These are phyloP conservation scores for Caenorhabditis tropicalis DNA, from an alignment of 1,140 invertebrate genomes.

Conservation along the genomic window DNA sequence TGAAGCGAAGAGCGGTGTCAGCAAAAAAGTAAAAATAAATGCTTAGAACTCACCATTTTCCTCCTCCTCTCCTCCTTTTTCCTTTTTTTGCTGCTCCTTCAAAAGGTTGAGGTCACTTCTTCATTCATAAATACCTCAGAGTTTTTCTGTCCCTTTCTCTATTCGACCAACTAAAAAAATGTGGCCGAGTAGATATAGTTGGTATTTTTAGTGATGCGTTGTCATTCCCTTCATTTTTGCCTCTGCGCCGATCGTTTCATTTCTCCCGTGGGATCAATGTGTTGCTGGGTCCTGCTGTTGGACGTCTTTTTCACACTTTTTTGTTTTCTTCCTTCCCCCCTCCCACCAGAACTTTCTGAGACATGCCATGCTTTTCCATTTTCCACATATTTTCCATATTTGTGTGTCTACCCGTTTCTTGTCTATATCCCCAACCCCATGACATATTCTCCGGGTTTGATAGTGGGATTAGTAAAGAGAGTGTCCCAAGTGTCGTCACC, in stretches of 20 bases:
- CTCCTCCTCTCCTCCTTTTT: neutral
- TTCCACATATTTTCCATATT: neutral
- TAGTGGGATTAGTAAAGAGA: slow-evolving; percentile 30
- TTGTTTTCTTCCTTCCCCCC: neutral
- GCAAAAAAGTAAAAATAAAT: slow-evolving; percentile 39
- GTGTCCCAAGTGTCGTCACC: slow-evolving; percentile 8
- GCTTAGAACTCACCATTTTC: slow-evolving; percentile 9
- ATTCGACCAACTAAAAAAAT: neutral
- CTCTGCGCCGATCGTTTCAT: neutral
- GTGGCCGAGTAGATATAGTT: neutral
- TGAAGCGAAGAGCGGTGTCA: slow-evolving; percentile 29
- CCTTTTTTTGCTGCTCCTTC: neutral
- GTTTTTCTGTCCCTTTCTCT: neutral
- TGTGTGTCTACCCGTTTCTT: neutral
- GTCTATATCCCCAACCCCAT: no score
- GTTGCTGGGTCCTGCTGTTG: slow-evolving; percentile 8
- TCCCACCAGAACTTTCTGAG: slow-evolving; percentile 1
- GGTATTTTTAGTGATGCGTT: slow-evolving; percentile 13
- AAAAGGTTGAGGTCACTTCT: slow-evolving; percentile 33
- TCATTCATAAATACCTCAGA: slow-evolving; percentile 24
- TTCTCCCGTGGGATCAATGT: slow-evolving; percentile 38
- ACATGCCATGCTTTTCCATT: slow-evolving; percentile 12
- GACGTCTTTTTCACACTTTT: slow-evolving; percentile 32
- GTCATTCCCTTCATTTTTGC: slow-evolving; percentile 5
- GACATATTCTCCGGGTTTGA: slow-evolving; percentile 4